These are phyloP conservation scores for Ranitomeya imitator DNA, from an alignment of 2,113 vertebrate species.

Conservation along the genomic window DNA sequence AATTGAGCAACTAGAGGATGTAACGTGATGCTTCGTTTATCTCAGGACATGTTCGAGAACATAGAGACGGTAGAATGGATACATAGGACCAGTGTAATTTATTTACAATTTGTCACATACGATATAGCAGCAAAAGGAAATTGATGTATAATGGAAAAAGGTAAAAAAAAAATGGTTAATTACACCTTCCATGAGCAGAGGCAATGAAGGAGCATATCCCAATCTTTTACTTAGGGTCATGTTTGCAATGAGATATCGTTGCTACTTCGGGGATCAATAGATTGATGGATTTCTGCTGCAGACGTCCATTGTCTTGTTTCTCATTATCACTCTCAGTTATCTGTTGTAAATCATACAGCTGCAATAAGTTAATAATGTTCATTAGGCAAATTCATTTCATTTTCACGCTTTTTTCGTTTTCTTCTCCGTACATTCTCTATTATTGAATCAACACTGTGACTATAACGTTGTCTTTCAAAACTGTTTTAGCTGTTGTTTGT, in stretches of 20 bases:
- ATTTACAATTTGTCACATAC: slow-evolving; percentile 15
- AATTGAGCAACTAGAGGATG: slow-evolving; percentile 12
- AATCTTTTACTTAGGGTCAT: not conserved
- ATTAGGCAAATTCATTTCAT: not conserved
- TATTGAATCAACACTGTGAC: no score
- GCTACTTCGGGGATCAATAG: slow-evolving; percentile 1
- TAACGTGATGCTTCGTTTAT: slow-evolving; percentile 22
- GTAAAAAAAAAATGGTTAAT: not conserved
- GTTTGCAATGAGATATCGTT: not conserved
- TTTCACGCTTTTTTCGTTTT: not conserved
- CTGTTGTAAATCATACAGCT: not conserved
- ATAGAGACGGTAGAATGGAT: slow-evolving; percentile 20
- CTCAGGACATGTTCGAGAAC: slow-evolving; percentile 10
- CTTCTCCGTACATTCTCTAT: not conserved
- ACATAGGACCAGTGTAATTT: slow-evolving; percentile 14
- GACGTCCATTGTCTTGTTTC: slow-evolving; percentile 6
- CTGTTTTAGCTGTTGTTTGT: no score
- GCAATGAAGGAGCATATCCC: not conserved
- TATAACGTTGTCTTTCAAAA: no score
- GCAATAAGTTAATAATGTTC: not conserved
- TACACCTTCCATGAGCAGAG: not conserved
- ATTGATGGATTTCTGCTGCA: not conserved
- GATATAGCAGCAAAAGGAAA: not conserved
- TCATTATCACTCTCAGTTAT: not conserved
- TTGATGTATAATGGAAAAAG: not conserved